Evolutionary conservation across 2,113 vertebrate species (phyloP), one percentile per base, ranked within the genome.

Genomic region (Eubucco bourcierii): DNA sequence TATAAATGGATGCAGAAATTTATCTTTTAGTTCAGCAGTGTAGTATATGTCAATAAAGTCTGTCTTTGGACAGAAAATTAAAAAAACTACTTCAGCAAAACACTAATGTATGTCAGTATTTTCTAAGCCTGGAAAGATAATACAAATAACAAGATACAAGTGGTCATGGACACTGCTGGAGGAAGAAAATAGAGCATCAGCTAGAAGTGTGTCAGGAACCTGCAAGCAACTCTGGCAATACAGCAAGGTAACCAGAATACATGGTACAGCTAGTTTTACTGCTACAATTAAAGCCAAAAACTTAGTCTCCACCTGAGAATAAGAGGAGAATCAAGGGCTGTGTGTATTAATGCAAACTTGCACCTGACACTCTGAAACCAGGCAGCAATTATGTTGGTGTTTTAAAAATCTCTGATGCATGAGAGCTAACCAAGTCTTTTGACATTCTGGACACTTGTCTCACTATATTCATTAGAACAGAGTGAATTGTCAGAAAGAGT

Each of bases 381-480:
- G 24, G 74, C n/a, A 93, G 60, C 39, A 74, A 46, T 70, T 64
- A 24, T 65, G 50, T 23, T 23, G 39, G 60, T 11, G 15, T 80
- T n/a, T 61, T 56, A 23, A 5, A 59, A 41, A 8, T 12, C 46
- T 80, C 70, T 66, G n/a, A 61, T 5, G 58, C 5, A 1, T 17
- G 63, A 23, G 4, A 60, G 33, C 16, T 27, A 55, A 65, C 33
- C 27, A 53, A 28, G 19, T 63, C 25, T 41, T 19, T 27, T 18
- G 15, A 53, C 66, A 73, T 31, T 41, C 19, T 41, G 18, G 58
- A 39, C 58, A n/a, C 37, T 67, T 63, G 4, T 91, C 8, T n/a
- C 24, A n/a, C 27, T 59, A 4, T 7, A 16, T 18, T 10, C 9
- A 12, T 25, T 34, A 3, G 1, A 83, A 52, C 0, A 80, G 8